A percentile compares a stretch with the other conserved stretches of the same genome.
phyloP scores from a whole-genome alignment of 1,140 invertebrate genomes.

The Colletes latitarsis region DNA sequence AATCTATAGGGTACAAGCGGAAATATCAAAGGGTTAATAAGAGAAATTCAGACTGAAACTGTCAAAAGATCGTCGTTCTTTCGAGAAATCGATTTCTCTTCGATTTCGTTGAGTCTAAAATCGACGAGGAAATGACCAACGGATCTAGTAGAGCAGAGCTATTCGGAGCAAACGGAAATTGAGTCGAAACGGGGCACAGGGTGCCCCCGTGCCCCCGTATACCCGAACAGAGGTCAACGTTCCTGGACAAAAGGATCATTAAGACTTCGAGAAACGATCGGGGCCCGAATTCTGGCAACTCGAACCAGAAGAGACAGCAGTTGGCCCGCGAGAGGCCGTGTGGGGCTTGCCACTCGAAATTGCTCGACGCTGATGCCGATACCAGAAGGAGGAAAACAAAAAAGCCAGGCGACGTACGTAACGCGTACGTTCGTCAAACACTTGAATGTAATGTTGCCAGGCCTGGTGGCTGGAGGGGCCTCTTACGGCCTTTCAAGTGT shows the following conservation, averaged over 20 bases:
- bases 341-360: slow-evolving; percentile 70
- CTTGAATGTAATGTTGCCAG: slow-evolving; percentile 73
- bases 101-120: too few species aligned
- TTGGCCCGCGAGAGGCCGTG: slow-evolving; percentile 67
- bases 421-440: slow-evolving; percentile 73
- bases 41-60: too few species aligned
- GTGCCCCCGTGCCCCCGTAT: background rate
- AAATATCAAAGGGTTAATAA: too few species aligned
- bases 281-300: slow-evolving; percentile 33
- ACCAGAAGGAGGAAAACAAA: slow-evolving; percentile 72
- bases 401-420: slow-evolving; percentile 64
- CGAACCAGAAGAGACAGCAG: slow-evolving; percentile 43
- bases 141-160: background rate
- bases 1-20: too few species aligned
- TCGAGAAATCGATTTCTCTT: too few species aligned
- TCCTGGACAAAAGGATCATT: slow-evolving; percentile 21
- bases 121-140: background rate
- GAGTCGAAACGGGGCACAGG: background rate
- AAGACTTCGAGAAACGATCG: slow-evolving; percentile 26
- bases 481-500: slow-evolving; percentile 64
- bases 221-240: slow-evolving; percentile 26
- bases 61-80: too few species aligned
- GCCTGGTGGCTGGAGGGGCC: slow-evolving; percentile 42
- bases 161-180: background rate
- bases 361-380: slow-evolving; percentile 73